Percentiles rank a stretch among this genome's conserved stretches.
Evolutionary conservation across 2,113 vertebrate species (phyloP).

Genomic region (Collichthys lucidus): DNA sequence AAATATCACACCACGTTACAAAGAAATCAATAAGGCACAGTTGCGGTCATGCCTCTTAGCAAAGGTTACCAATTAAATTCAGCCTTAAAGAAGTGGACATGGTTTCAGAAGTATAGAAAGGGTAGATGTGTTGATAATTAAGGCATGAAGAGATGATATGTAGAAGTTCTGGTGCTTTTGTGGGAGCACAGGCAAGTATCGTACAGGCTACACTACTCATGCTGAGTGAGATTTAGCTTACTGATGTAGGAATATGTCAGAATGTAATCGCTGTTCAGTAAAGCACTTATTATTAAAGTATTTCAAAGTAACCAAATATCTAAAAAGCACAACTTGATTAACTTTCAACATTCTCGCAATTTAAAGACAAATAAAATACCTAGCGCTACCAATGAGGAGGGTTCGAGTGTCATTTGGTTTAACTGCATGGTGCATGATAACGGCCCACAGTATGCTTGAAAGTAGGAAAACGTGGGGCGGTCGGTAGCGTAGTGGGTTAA

Average conservation of each 20-base stretch:
- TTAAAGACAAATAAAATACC: not conserved
- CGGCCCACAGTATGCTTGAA: not conserved
- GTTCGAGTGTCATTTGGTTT: not conserved
- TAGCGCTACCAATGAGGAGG: not conserved
- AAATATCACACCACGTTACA: constrained; percentile 77
- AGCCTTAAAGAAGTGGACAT: constrained; percentile 58
- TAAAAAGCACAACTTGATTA: not conserved
- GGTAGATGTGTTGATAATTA: constrained; percentile 73
- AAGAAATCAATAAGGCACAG: constrained; percentile 67
- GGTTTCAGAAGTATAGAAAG: constrained; percentile 60
- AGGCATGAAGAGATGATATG: constrained; percentile 48
- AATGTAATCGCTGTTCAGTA: not conserved
- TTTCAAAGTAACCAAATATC: not conserved
- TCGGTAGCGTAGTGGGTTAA: too few relatives aligned
- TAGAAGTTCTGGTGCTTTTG: constrained; percentile 22
- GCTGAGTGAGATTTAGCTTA: not conserved
- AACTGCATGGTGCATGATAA: not conserved
- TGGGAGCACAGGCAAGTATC: not conserved
- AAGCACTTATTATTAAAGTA: not conserved
- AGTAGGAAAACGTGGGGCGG: too few relatives aligned
- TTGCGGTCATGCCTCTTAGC: constrained; percentile 59
- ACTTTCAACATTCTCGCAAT: not conserved
- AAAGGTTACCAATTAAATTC: constrained; percentile 73
- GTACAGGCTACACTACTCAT: not conserved
- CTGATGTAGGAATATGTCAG: not conserved